Percentiles rank a stretch among this genome's conserved stretches.
Evolutionary conservation across 2,888 invertebrate genomes (phyloP).

Genomic region (Polydrusus tereticollis): DNA sequence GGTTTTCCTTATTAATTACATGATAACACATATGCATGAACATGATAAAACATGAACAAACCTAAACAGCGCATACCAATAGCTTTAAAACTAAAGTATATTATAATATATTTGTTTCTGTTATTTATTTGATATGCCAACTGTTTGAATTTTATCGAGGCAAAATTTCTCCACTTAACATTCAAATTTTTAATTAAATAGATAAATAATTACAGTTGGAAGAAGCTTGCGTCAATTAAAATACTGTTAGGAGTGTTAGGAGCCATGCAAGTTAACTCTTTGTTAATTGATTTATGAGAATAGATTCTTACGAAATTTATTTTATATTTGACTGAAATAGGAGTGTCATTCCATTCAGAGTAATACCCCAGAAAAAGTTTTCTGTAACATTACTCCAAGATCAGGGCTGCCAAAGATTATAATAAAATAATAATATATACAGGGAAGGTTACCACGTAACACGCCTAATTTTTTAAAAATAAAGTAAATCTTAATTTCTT

Average conservation of each 20-base stretch:
- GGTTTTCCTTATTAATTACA: no score
- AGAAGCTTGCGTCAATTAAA: background rate
- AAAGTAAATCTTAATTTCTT: no score
- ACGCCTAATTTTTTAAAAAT: no score
- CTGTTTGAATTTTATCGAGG: background rate
- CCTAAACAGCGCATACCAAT: background rate
- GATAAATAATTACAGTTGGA: background rate
- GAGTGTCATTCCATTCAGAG: no score
- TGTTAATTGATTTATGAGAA: background rate
- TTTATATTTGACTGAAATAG: no score
- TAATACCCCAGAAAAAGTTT: no score
- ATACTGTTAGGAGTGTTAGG: background rate
- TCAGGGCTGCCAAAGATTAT: no score
- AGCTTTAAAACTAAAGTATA: background rate
- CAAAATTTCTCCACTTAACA: slow-evolving; percentile 6
- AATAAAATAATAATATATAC: no score
- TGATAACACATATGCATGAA: no score
- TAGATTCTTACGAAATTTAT: background rate
- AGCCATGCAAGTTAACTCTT: background rate
- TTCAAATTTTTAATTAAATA: background rate
- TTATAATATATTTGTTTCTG: background rate
- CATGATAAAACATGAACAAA: no score
- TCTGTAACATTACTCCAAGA: no score
- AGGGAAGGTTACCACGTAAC: no score
- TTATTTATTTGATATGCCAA: background rate